Evolutionary conservation across 37 sponge, comb jelly and placozoan species (phyloP).

Genomic region (Haliclona indistincta): DNA sequence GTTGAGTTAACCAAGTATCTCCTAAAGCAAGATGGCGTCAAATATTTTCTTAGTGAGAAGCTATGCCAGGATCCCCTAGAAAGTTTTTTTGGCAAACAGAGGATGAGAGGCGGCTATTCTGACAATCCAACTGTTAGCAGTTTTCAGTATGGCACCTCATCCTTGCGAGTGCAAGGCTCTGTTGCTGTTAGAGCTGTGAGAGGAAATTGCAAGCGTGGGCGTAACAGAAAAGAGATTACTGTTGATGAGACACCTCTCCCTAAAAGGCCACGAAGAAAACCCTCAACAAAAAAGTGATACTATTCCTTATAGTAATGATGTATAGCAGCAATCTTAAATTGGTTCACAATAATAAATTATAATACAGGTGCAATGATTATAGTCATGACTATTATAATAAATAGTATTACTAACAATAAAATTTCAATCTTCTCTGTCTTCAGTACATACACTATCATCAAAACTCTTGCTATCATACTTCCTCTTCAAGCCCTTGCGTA

Average conservation of each 20-base stretch:
- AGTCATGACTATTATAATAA: background rate
- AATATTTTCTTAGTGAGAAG: conserved; percentile 19
- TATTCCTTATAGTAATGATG: background rate
- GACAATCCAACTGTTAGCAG: conserved; percentile 36
- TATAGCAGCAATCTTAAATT: background rate
- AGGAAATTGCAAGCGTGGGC: conserved; percentile 6
- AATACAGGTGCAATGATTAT: background rate
- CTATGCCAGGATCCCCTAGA: conserved; percentile 43
- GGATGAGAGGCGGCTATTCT: conserved; percentile 27
- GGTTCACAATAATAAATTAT: background rate
- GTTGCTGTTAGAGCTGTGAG: conserved; percentile 12
- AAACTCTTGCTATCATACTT: background rate
- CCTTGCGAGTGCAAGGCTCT: conserved; percentile 31
- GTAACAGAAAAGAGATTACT: background rate
- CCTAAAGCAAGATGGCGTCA: background rate
- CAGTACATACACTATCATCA: background rate
- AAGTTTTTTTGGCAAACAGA: conserved; percentile 42
- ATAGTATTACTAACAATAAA: background rate
- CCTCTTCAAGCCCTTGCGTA: conserved; percentile 15
- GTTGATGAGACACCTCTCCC: conserved; percentile 27
- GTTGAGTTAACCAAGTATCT: conserved; percentile 40
- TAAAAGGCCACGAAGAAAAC: background rate
- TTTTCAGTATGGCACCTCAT: conserved; percentile 16
- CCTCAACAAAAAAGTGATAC: background rate
- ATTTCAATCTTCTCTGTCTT: background rate